phyloP scores from a whole-genome alignment of 2,113 vertebrate species.

The Gopherus flavomarginatus region DNA sequence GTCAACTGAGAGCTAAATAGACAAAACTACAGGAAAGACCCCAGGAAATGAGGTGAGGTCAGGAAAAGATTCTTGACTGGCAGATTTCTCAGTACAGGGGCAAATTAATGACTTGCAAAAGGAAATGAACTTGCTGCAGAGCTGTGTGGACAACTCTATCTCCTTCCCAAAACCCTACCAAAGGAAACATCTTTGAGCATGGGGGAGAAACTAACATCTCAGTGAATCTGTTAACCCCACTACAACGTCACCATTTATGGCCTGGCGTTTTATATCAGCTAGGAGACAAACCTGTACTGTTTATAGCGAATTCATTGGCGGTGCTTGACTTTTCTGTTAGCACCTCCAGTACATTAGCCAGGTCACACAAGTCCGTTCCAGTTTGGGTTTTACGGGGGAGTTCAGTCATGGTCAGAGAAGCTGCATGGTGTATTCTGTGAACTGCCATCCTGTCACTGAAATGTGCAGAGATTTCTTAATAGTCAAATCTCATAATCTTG shows the following conservation, averaged over 20 bases:
- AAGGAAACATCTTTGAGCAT: not conserved
- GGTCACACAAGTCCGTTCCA: not conserved
- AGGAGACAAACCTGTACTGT: not conserved
- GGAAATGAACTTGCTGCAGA: not conserved
- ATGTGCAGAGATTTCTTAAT: too few species aligned
- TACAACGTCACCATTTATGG: not conserved
- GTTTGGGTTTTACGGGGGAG: not conserved
- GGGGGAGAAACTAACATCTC: not conserved
- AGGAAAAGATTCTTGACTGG: not conserved
- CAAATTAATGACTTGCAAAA: not conserved
- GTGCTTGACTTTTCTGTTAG: not conserved
- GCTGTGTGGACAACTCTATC: not conserved
- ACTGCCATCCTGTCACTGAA: not conserved
- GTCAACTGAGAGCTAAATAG: not conserved
- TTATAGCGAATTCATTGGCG: not conserved
- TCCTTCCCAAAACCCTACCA: not conserved
- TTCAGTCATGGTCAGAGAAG: not conserved
- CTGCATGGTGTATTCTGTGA: not conserved
- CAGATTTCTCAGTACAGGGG: not conserved
- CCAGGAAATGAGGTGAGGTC: not conserved
- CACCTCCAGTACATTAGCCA: not conserved
- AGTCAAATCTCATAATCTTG: too few species aligned
- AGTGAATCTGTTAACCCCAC: not conserved
- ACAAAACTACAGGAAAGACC: not conserved
- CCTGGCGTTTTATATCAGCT: not conserved